Percentiles rank a stretch among this genome's conserved stretches.
These are phyloP conservation scores for Sialis fuliginosa DNA, from an alignment of 2,888 invertebrate genomes.

Conservation along the genomic window DNA sequence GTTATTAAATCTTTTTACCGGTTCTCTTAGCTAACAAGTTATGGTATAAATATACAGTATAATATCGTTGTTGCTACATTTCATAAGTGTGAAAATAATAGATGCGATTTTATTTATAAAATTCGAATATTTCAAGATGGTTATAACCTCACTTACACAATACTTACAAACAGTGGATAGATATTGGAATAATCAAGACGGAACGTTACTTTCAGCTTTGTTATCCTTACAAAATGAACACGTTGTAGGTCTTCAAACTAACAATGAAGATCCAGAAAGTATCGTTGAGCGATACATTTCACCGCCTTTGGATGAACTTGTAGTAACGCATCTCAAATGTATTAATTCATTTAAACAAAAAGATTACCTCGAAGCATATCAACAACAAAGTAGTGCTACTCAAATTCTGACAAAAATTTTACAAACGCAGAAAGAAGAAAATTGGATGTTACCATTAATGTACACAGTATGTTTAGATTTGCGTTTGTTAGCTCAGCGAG, in stretches of 20 bases:
- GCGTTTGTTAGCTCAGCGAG: slow-evolving; percentile 63
- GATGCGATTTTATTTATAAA: no score
- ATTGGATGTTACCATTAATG: slow-evolving; percentile 94
- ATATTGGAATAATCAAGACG: slow-evolving; percentile 43
- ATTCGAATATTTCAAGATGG: slow-evolving; percentile 12
- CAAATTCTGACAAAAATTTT: slow-evolving; percentile 66
- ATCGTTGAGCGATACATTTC: slow-evolving; percentile 51
- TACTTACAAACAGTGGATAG: slow-evolving; percentile 33
- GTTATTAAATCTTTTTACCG: no score
- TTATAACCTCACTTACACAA: slow-evolving; percentile 22
- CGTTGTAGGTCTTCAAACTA: slow-evolving; percentile 46
- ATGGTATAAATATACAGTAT: no score
- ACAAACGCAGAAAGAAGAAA: slow-evolving; percentile 80
- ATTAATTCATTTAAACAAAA: slow-evolving; percentile 29
- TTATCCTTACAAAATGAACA: slow-evolving; percentile 55
- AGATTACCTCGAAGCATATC: slow-evolving; percentile 52
- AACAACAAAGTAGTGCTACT: slow-evolving; percentile 58
- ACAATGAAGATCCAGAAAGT: slow-evolving; percentile 50
- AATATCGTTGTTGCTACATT: no score
- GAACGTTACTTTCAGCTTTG: slow-evolving; percentile 36
- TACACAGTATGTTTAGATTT: slow-evolving; percentile 79
- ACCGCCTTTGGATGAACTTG: slow-evolving; percentile 57
- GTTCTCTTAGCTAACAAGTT: no score
- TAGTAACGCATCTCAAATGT: slow-evolving; percentile 55
- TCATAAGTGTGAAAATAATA: no score